Conservation (phyloP, 2,113 vertebrate genomes). For the Grus americana region DNA sequence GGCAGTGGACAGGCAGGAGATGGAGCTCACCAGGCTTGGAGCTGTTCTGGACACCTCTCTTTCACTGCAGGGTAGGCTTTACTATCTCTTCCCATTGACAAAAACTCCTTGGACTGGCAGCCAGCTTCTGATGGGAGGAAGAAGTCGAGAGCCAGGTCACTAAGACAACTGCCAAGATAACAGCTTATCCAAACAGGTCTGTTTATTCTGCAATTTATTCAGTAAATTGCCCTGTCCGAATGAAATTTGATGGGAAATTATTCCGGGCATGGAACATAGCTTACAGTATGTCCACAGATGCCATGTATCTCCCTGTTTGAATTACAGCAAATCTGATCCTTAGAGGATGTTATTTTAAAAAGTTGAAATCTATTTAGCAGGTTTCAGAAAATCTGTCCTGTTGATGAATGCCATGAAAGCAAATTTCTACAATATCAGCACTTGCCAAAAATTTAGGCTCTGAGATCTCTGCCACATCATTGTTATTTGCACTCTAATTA, state of each 20-base stretch:
- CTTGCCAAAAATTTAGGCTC: background rate
- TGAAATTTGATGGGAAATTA: background rate
- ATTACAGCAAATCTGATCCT: background rate
- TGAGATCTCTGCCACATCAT: background rate
- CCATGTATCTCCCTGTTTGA: background rate
- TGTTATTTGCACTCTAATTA: background rate
- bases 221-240: background rate
- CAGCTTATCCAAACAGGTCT: background rate
- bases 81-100: background rate
- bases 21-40: background rate
- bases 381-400: background rate
- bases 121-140: background rate
- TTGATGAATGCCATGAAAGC: background rate
- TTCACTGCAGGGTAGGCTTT: background rate
- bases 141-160: background rate
- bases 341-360: background rate
- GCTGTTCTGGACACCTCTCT: background rate
- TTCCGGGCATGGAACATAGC: background rate
- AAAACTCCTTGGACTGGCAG: background rate
- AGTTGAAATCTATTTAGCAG: background rate
- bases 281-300: background rate
- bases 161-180: background rate
- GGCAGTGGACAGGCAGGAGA: background rate
- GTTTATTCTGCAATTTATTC: slow-evolving; percentile 6
- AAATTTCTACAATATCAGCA: background rate